Evolutionary conservation across 2,113 vertebrate species (phyloP), one percentile per base, ranked within the genome.

Genomic region (Mustela nigripes): DNA sequence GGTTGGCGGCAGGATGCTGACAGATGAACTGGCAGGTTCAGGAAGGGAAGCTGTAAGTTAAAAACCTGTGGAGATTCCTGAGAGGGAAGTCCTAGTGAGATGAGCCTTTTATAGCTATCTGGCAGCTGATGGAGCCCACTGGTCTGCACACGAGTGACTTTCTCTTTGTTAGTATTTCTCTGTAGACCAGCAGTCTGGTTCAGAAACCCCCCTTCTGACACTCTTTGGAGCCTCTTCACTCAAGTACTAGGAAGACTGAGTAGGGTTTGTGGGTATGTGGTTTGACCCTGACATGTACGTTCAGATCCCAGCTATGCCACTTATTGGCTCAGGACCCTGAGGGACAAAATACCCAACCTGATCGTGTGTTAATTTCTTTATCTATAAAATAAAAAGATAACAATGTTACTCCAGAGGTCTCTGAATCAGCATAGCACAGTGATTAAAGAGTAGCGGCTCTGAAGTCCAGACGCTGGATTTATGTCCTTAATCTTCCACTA

Each of bases 321-420:
- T 82, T 89, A 74, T 22, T 82, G 62, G 42, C 33, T 94, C 71
- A 82, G 56, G 42, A 71, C 79, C 53, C 33, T 3, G 39, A 36
- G 14, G n/a, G 11, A 24, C 76, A 50, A 60, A 50, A 82, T n/a
- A 82, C 21, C 33, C 76, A 81, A 87, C 33, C 7, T 95, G 36
- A 58, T 45, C 62, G 28, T 12, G n/a, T 80, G 31, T 90, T 71
- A 74, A 26, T 91, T 69, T 93, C 33, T 50, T 73, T 58, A 67
- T 62, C 76, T 69, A n/a, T 89, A 63, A 86, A 95, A 81, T 74
- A 73, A 87, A 76, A 81, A 91, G 45, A 48, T 79, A 84, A 67
- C 19, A 42, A 3, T 50, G 33, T 79, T 90, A 56, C 31, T 81
- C n/a, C 67, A 67, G 26, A 69, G 4, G 26, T 65, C 71, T 82